Conservation (phyloP, 2,113 vertebrate genomes). For the Talpa occidentalis region DNA sequence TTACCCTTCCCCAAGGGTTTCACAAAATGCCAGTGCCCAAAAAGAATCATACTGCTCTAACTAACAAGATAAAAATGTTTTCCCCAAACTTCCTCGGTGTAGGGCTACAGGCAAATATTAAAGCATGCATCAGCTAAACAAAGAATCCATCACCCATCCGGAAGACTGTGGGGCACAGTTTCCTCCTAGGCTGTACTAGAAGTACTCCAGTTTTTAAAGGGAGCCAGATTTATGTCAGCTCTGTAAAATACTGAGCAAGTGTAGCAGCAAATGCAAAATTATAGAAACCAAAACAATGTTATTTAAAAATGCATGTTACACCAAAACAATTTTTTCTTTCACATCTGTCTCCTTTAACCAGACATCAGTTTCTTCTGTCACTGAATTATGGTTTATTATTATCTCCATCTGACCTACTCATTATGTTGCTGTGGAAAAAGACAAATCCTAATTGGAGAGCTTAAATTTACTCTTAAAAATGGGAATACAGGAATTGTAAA, state of each 20-base stretch:
- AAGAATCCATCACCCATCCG: slow-evolving; percentile 70
- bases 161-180: slow-evolving; percentile 79
- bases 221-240: slow-evolving; percentile 73
- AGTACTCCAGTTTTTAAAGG: slow-evolving; percentile 58
- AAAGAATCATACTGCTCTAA: slow-evolving; percentile 71
- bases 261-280: slow-evolving; percentile 74
- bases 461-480: slow-evolving; percentile 78
- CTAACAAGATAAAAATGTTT: slow-evolving; percentile 74
- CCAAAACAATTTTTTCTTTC: slow-evolving; percentile 68
- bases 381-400: slow-evolving; percentile 26
- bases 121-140: slow-evolving; percentile 82
- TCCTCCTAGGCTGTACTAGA: slow-evolving; percentile 74
- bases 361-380: slow-evolving; percentile 21
- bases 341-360: slow-evolving; percentile 51
- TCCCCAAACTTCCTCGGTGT: slow-evolving; percentile 62
- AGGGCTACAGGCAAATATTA: slow-evolving; percentile 76
- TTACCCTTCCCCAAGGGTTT: slow-evolving; percentile 57
- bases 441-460: slow-evolving; percentile 62
- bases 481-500: slow-evolving; percentile 70
- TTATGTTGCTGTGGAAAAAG: slow-evolving; percentile 76
- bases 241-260: slow-evolving; percentile 75
- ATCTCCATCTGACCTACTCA: slow-evolving; percentile 57
- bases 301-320: slow-evolving; percentile 72
- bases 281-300: slow-evolving; percentile 74
- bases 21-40: slow-evolving; percentile 79